Percentiles rank a stretch among this genome's conserved stretches.
These are phyloP conservation scores for Nannospalax galili DNA, from an alignment of 2,113 vertebrate species.

Conservation along the genomic window DNA sequence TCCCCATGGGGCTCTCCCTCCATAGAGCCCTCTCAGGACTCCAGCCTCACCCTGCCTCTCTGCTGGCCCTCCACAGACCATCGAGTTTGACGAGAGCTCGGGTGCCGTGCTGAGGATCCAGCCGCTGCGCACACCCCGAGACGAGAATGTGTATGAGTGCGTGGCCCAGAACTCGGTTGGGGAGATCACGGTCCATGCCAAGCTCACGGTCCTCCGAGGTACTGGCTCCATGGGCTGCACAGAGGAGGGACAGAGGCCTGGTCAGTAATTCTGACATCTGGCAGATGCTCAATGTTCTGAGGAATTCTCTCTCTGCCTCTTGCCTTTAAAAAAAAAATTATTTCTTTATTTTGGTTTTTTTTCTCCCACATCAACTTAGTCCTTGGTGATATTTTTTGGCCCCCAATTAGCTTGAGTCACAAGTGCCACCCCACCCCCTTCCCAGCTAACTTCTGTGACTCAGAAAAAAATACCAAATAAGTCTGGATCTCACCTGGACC, in stretches of 20 bases:
- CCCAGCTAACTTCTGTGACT: neutral
- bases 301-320: rapidly evolving
- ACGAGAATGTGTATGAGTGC: conserved; percentile 98
- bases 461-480: neutral
- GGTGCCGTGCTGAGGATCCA: conserved; percentile 97
- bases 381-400: neutral
- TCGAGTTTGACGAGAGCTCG: conserved; percentile 97
- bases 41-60: neutral
- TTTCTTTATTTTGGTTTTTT: too few species aligned
- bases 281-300: too few species aligned
- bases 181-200: conserved; percentile 94
- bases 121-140: conserved; percentile 95
- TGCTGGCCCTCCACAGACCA: conserved; percentile 86
- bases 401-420: neutral
- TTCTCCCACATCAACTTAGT: too few species aligned
- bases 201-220: conserved; percentile 98
- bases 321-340: too few species aligned
- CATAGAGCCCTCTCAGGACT: rapidly evolving
- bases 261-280: too few species aligned
- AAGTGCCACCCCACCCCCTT: neutral
- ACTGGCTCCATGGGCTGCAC: neutral
- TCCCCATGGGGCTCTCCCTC: too few species aligned
- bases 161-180: conserved; percentile 94
- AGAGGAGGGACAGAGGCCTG: neutral
- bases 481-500: neutral